Base-by-base conservation (phyloP, 1,140 invertebrate species). In the Aphelinus certus region DNA sequence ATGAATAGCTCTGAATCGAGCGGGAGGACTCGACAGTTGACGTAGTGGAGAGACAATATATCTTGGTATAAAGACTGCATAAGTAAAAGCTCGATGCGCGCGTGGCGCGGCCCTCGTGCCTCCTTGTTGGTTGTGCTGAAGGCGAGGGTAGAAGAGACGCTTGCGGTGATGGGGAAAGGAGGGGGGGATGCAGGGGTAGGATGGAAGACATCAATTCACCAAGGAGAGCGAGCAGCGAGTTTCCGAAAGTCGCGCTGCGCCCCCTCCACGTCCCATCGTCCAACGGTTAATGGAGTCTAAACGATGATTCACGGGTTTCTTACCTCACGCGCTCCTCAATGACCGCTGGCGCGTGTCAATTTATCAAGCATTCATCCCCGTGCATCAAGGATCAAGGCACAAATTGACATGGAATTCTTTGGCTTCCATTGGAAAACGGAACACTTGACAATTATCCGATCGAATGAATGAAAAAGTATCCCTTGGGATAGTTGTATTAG, bases 21-120 rank as follows among this genome's bases (percentile, higher is more conserved):
- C 7, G 7, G 61, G 46, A 60, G 65, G 76, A 77, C 71, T 75
- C 72, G 56, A 71, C 63, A 71, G 77, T 79, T 80, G 78, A 79
- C 75, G 60, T 65, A 75, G 66, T 73, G 72, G 78, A 67, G 71
- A 79, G 81, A 81, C 78, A 81, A 81, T 82, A 79, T 78, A 80
- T 81, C 75, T 79, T 77, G 49, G 69, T 76, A 70, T 79, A 78
- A 81, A 78, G 75, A 72, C 76, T 81, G 78, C 79, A 81, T 81
- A 79, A 81, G 79, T 80, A 79, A 79, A 78, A 80, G 73, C 48
- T 66, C 67, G 26, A 26, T 26, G 26, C 26, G 26, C 26, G 26
- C 26, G 26, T 26, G 26, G 26, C 26, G 26, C 26, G 26, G 26
- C 26, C 26, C 26, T 26, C 26, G 26, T 26, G 48, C 73, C 7